Percentiles rank a stretch among this genome's conserved stretches.
Evolutionary conservation across 2,113 vertebrate species (phyloP).

Genomic region (Malaclemys terrapin): DNA sequence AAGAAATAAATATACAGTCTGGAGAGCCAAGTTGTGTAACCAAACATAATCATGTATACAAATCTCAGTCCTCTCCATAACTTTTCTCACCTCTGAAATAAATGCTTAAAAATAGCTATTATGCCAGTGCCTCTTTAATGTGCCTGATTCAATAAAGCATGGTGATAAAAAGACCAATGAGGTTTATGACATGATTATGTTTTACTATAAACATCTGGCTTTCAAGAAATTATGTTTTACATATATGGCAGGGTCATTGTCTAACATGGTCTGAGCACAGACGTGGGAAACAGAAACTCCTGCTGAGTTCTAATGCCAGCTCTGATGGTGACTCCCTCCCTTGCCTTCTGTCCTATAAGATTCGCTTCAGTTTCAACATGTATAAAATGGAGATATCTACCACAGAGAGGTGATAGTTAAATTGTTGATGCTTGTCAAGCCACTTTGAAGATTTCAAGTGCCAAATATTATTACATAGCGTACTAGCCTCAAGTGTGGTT

Average conservation of each 20-base stretch:
- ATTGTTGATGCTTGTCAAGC: neutral
- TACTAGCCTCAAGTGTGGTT: neutral
- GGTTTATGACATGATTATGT: neutral
- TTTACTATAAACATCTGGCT: neutral
- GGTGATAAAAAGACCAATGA: neutral
- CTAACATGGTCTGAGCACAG: neutral
- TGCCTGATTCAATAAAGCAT: neutral
- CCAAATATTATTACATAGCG: neutral
- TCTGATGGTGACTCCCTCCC: neutral
- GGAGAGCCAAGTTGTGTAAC: neutral
- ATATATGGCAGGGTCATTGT: neutral
- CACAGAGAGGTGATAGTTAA: neutral
- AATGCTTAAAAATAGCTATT: neutral
- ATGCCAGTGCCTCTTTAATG: neutral
- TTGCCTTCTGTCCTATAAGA: neutral
- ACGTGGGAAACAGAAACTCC: neutral
- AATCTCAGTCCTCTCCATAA: neutral
- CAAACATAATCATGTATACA: accelerated
- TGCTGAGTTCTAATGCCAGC: neutral
- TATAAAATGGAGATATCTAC: neutral
- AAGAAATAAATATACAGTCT: neutral
- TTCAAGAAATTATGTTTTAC: neutral
- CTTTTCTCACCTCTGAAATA: neutral
- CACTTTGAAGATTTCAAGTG: neutral
- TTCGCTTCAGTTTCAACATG: neutral